Conservation (phyloP, 1,140 invertebrate species). For the Ruditapes philippinarum region DNA sequence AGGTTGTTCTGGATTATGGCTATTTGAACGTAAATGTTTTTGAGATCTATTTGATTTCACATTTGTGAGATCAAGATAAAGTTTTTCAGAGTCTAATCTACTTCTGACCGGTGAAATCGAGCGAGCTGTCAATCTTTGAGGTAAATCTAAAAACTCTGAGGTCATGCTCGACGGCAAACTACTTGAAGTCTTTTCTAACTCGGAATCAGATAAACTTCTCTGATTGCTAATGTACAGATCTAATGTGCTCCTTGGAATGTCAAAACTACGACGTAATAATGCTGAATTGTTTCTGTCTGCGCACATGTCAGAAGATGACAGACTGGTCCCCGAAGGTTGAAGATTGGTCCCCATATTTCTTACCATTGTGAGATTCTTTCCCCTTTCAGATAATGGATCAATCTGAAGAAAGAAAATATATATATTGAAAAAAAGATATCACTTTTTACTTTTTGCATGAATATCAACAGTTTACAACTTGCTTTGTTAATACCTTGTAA, state of each 20-base stretch:
- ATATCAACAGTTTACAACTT: too few species aligned
- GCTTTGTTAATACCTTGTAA: too few species aligned
- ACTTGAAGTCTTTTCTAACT: neutral
- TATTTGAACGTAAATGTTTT: neutral
- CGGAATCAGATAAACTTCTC: slow-evolving; percentile 53
- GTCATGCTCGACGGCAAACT: neutral
- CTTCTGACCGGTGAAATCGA: neutral
- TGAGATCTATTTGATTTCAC: slow-evolving; percentile 1
- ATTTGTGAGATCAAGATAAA: neutral
- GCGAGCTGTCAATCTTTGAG: neutral
- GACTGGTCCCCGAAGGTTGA: neutral
- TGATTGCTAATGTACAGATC: neutral
- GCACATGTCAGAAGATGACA: neutral
- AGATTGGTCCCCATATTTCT: neutral
- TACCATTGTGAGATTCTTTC: neutral
- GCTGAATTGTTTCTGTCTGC: neutral
- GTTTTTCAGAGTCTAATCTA: slow-evolving; percentile 35
- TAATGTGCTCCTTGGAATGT: neutral
- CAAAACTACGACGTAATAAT: slow-evolving; percentile 7
- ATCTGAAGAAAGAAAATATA: neutral
- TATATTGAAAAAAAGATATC: too few species aligned
- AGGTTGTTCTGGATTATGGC: neutral
- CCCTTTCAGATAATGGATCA: neutral
- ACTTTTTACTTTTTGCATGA: too few species aligned
- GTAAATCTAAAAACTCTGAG: slow-evolving; percentile 45